phyloP scores from a whole-genome alignment of 2,797 vertebrate genomes.

The Tarsius wallacei region DNA sequence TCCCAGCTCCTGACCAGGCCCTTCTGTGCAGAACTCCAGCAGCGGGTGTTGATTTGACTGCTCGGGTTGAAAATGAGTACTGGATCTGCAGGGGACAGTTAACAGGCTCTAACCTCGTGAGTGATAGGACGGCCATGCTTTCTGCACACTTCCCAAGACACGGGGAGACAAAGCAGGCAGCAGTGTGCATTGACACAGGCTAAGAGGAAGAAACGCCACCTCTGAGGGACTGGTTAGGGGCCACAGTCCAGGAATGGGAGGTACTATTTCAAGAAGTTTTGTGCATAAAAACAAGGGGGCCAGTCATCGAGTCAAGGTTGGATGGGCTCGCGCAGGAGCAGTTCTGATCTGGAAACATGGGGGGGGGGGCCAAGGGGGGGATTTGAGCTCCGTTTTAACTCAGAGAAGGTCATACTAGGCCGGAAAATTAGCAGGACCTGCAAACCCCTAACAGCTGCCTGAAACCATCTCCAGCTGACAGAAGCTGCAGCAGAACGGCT shows the following conservation, averaged over 20 bases:
- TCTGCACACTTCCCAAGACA: background rate
- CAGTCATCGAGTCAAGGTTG: background rate
- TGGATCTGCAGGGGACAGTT: background rate
- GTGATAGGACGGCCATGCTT: background rate
- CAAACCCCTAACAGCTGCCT: background rate
- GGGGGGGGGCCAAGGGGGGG: too few species aligned
- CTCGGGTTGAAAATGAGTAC: background rate
- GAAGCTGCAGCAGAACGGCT: background rate
- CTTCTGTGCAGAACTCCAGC: background rate
- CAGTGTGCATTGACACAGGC: rapidly evolving
- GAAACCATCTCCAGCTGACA: background rate
- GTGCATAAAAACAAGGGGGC: background rate
- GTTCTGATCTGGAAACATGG: background rate
- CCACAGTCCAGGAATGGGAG: background rate
- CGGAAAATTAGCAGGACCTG: background rate
- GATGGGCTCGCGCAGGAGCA: background rate
- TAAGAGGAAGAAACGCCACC: background rate
- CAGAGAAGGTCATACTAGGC: background rate
- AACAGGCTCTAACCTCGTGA: background rate
- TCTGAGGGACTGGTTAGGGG: background rate
- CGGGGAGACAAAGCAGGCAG: background rate
- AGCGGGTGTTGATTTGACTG: background rate
- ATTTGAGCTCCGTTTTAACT: background rate
- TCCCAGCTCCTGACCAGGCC: background rate
- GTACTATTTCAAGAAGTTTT: background rate